Percentiles rank a stretch among this genome's conserved stretches.
Evolutionary conservation across 2,113 vertebrate species (phyloP).

Genomic region (Pomatostomus ruficeps): DNA sequence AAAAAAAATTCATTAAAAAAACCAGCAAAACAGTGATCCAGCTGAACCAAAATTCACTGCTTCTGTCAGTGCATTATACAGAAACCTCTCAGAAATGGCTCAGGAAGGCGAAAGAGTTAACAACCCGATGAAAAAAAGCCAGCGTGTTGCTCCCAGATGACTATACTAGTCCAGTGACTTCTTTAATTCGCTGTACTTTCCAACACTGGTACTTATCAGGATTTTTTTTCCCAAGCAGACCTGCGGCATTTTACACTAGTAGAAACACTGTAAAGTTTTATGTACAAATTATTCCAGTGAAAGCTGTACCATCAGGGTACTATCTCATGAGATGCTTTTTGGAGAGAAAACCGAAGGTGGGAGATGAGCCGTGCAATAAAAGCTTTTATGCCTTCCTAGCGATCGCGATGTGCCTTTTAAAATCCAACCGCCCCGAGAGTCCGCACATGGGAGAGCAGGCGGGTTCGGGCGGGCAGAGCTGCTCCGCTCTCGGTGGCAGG

Average conservation of each 20-base stretch:
- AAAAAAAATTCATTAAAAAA: neutral
- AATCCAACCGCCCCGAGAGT: accelerated
- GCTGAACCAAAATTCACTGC: neutral
- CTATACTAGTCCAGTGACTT: too few species aligned
- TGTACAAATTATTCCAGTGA: neutral
- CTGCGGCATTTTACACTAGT: neutral
- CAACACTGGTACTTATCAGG: accelerated
- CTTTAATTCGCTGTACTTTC: neutral
- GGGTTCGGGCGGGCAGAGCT: neutral
- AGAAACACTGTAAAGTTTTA: neutral
- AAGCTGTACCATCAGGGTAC: neutral
- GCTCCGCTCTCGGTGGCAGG: neutral
- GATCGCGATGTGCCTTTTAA: accelerated
- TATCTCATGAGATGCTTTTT: accelerated
- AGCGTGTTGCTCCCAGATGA: neutral
- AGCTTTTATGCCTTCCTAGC: neutral
- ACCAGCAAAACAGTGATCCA: neutral
- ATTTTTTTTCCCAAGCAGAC: neutral
- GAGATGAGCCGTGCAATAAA: accelerated
- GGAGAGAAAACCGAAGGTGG: neutral
- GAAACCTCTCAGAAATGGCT: too few species aligned
- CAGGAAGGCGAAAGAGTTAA: neutral
- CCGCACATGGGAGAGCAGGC: accelerated
- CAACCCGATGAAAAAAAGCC: too few species aligned
- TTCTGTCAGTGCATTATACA: neutral